These are phyloP conservation scores for Tribolium freemani DNA, from an alignment of 2,888 invertebrate species.

Conservation along the genomic window DNA sequence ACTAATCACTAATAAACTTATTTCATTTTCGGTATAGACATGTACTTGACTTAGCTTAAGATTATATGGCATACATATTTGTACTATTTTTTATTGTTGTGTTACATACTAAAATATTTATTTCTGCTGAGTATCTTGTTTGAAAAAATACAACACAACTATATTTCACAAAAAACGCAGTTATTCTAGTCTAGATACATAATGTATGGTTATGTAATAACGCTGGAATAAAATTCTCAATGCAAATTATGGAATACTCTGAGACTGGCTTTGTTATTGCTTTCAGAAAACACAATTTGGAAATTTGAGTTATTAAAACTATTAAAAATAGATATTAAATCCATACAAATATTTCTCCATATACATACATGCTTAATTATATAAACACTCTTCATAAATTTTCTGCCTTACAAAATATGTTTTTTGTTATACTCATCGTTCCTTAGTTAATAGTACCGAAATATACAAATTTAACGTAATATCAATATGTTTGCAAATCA, in stretches of 20 bases:
- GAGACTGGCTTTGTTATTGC: slow-evolving; percentile 22
- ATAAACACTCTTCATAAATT: slow-evolving; percentile 44
- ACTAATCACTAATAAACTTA: slow-evolving; percentile 40
- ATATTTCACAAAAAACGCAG: neutral
- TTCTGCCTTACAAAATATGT: slow-evolving; percentile 43
- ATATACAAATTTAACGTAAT: slow-evolving; percentile 46
- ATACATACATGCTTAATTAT: slow-evolving; percentile 37
- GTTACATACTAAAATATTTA: slow-evolving; percentile 36
- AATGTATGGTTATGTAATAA: slow-evolving; percentile 1
- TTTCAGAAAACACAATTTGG: slow-evolving; percentile 29
- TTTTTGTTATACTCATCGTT: slow-evolving; percentile 36
- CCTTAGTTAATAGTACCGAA: slow-evolving; percentile 45
- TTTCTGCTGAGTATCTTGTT: neutral
- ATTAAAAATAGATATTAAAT: slow-evolving; percentile 39
- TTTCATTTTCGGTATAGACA: slow-evolving; percentile 36
- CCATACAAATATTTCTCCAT: slow-evolving; percentile 36
- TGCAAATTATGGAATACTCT: slow-evolving; percentile 3
- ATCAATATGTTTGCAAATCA: slow-evolving; percentile 46
- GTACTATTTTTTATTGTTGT: slow-evolving; percentile 46
- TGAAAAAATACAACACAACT: slow-evolving; percentile 14
- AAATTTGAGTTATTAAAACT: slow-evolving; percentile 1
- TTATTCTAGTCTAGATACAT: slow-evolving; percentile 28
- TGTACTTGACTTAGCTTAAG: slow-evolving; percentile 43
- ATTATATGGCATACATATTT: slow-evolving; percentile 46
- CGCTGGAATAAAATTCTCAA: too few relatives aligned